Evolutionary conservation across 2,113 vertebrate species (phyloP).

Genomic region (Lipotes vexillifer): DNA sequence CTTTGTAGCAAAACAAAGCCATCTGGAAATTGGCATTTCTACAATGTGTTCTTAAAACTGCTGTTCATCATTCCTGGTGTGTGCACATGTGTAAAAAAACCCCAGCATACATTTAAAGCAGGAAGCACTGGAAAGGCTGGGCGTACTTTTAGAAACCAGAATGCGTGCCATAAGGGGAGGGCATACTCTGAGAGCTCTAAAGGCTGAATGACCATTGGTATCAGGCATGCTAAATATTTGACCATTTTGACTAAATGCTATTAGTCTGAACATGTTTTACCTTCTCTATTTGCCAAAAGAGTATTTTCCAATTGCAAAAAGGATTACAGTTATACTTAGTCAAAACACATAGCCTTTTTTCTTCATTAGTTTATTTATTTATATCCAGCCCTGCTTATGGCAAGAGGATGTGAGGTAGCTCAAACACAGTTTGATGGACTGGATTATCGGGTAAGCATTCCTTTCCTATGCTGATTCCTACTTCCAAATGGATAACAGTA

Average conservation of each 20-base stretch:
- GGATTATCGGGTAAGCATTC: background rate
- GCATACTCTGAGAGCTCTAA: background rate
- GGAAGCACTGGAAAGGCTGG: background rate
- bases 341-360: constrained; percentile 43
- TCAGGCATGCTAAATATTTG: constrained; percentile 38
- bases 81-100: constrained; percentile 41
- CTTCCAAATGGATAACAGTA: background rate
- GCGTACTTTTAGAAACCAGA: background rate
- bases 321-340: constrained; percentile 40
- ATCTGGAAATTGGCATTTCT: constrained; percentile 73
- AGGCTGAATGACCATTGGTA: background rate
- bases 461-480: background rate
- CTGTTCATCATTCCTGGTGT: constrained; percentile 35
- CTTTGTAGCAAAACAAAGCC: constrained; percentile 70
- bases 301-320: constrained; percentile 51
- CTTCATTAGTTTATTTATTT: constrained; percentile 59
- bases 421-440: background rate
- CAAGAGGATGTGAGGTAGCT: background rate
- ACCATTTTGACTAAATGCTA: background rate
- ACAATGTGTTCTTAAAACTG: constrained; percentile 59
- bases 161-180: background rate
- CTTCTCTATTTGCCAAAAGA: constrained; percentile 53
- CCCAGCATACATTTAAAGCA: constrained; percentile 28
- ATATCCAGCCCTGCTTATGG: background rate
- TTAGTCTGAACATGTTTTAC: background rate